Base-by-base conservation (phyloP, 2,797 vertebrate species). In the Tenualosa ilisha region DNA sequence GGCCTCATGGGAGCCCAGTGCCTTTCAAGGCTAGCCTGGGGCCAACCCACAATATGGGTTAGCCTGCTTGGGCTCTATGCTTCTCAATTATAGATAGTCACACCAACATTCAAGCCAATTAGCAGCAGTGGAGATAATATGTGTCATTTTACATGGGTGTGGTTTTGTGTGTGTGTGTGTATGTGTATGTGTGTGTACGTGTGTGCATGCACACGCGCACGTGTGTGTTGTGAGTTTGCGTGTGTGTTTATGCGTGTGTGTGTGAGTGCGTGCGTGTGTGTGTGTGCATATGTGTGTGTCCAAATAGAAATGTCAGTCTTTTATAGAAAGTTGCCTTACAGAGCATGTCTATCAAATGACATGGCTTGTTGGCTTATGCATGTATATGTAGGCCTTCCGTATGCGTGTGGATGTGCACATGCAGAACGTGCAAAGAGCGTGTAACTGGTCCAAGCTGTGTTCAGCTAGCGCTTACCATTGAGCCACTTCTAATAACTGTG, bases 281-380 rank as follows among this genome's bases (percentile, higher is more conserved):
- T 46, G 7, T 3, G 46, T 3, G 46, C 3, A 4, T 46, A 2
- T 46, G 46, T 46, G 7, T 46, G 46, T 46, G 46, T 46, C 59
- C 51, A 68, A 68, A 63, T 68, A 37, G 37, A 54, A 49, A 26
- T 31, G 81, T 51, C 6, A n/a, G 85, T 51, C 82, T 89, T 84
- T 92, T 91, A 94, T 91, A 87, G 31, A 75, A 17, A 75, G 68
- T 43, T 75, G 31, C 31, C 68, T 31, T 75, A 40, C 37, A 40
- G 31, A 40, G 31, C 68, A 13, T 6, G 40, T 31, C 68, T 43
- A 75, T 75, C 68, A 75, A 31, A 75, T 40, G 68, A 75, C 68
- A 75, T 7, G 13, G 31, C 68, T 75, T 37, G 15, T 75, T 43
- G 68, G 68, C 68, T 20, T 75, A 40, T 17, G 43, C n/a, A 61